Conservation (phyloP, 1,140 invertebrate genomes). For the Zaprionus inermis region DNA sequence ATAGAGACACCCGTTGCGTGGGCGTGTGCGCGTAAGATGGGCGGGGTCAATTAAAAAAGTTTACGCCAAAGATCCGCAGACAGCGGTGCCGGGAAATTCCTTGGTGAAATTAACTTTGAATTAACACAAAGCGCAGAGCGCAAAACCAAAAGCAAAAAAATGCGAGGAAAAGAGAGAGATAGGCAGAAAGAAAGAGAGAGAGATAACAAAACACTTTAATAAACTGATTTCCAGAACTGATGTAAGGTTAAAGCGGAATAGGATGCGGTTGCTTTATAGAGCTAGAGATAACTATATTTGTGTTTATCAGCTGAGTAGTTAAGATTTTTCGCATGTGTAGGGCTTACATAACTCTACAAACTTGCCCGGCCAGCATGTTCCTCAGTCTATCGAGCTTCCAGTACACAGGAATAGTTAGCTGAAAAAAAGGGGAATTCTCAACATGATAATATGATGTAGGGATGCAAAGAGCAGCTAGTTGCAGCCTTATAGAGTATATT, state of each 20-base stretch:
- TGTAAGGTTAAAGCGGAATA: neutral
- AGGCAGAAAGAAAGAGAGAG: neutral
- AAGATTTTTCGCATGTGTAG: no score
- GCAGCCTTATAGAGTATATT: neutral
- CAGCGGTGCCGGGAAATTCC: slow-evolving; percentile 3
- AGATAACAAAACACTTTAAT: slow-evolving; percentile 6
- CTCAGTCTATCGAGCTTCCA: neutral
- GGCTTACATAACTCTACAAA: no score
- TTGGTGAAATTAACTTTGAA: slow-evolving; percentile 8
- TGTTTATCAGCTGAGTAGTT: no score
- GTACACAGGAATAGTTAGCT: neutral
- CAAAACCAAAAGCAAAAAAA: slow-evolving; percentile 1
- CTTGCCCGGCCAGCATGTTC: no score
- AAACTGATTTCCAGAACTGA: neutral
- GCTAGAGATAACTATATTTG: neutral
- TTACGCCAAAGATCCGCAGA: slow-evolving; percentile 7
- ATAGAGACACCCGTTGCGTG: neutral
- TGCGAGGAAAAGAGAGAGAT: neutral
- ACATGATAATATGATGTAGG: no score
- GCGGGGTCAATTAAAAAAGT: slow-evolving; percentile 12
- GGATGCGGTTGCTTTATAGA: neutral
- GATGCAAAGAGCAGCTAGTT: neutral
- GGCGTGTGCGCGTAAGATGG: neutral
- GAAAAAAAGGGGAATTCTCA: no score
- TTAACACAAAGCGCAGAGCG: slow-evolving; percentile 5